Evolutionary conservation across 2,113 vertebrate genomes (phyloP).

Genomic region (Muntiacus reevesi): DNA sequence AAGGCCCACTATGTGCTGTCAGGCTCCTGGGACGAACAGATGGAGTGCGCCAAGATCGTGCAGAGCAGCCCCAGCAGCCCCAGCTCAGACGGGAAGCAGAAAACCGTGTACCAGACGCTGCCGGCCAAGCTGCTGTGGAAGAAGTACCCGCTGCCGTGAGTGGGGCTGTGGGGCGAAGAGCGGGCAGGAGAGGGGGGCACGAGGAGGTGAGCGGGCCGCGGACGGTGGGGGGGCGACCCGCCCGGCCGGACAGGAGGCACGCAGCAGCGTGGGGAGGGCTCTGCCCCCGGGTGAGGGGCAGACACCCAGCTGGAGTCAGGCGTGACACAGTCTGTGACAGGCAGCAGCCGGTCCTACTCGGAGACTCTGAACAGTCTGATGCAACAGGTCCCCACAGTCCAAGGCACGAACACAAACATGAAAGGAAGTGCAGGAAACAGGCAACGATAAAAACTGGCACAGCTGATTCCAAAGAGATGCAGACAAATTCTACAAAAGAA

Average conservation of each 20-base stretch:
- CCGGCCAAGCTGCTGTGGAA: conserved; percentile 95
- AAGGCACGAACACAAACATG: not conserved
- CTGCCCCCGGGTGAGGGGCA: not conserved
- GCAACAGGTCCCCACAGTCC: not conserved
- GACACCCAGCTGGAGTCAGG: not conserved
- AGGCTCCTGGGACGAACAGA: conserved; percentile 97
- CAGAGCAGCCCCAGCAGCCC: conserved; percentile 92
- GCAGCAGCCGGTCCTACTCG: not conserved
- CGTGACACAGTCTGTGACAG: accelerated
- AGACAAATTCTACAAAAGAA: not conserved
- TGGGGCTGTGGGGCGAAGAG: not conserved
- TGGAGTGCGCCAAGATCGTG: conserved; percentile 93
- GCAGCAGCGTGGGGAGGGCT: accelerated
- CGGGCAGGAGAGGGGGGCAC: not conserved
- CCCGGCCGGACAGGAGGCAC: not conserved
- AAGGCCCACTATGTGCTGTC: conserved; percentile 96
- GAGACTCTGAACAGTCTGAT: not conserved
- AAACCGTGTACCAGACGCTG: conserved; percentile 96
- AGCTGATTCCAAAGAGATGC: not conserved
- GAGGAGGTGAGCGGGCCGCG: not conserved
- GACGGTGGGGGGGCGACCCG: not conserved
- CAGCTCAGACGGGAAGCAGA: conserved; percentile 92
- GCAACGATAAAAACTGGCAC: not conserved
- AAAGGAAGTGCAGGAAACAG: not conserved
- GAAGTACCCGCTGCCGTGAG: conserved; percentile 97